A percentile compares a stretch with the other conserved stretches of the same genome.
Evolutionary conservation across 2,797 vertebrate species (phyloP).

Genomic region (Setipinna tenuifilis): DNA sequence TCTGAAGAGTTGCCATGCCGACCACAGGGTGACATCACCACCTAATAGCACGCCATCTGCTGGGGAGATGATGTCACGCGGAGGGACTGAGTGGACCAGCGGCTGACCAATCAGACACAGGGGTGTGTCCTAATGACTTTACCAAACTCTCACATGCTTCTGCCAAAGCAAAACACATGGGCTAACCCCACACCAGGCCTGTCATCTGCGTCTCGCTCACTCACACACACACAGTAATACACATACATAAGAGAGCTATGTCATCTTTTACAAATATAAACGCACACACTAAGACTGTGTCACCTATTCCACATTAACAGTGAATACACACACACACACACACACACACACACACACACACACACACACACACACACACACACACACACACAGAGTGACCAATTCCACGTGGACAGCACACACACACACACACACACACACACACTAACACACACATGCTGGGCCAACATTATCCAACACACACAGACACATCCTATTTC

Average conservation of each 20-base stretch:
- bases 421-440: not conserved
- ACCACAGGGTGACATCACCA: constrained; percentile 59
- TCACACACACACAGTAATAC: not conserved
- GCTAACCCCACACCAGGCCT: not conserved
- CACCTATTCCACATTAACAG: constrained; percentile 40
- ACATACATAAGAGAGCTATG: not conserved
- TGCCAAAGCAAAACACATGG: not conserved
- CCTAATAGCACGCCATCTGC: constrained; percentile 53
- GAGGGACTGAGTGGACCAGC: constrained; percentile 29
- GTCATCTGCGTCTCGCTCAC: not conserved
- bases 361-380: not conserved
- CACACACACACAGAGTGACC: not conserved
- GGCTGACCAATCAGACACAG: not conserved
- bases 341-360: not conserved
- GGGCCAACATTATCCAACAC: too few species aligned
- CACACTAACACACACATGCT: not conserved
- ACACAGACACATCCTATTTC: too few species aligned
- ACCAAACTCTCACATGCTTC: not conserved
- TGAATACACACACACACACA: not conserved
- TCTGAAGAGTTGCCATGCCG: constrained; percentile 35
- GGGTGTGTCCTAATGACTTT: constrained; percentile 21
- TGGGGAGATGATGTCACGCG: constrained; percentile 48
- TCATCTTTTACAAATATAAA: not conserved
- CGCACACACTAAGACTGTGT: constrained; percentile 4
- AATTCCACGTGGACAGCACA: not conserved